Conservation (phyloP, 2,888 invertebrate species). For the Phengaris arion region DNA sequence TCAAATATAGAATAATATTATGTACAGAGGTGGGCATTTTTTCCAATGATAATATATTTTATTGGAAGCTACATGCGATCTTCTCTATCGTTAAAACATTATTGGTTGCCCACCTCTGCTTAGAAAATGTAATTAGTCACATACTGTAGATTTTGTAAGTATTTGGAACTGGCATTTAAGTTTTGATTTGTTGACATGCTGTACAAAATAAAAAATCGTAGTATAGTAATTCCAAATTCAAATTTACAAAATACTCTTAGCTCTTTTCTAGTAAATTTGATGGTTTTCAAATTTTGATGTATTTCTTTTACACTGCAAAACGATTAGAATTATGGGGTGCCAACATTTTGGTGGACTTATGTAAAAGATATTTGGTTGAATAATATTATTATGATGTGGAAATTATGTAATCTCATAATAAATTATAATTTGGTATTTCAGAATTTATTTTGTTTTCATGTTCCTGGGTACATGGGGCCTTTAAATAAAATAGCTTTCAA, state of each 20-base stretch:
- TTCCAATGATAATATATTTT: conserved; percentile 3
- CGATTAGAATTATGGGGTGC: neutral
- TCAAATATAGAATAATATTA: conserved; percentile 15
- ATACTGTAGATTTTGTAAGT: conserved; percentile 44
- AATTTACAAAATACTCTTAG: neutral
- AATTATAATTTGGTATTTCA: conserved; percentile 63
- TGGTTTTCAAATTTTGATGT: no score
- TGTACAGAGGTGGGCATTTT: neutral
- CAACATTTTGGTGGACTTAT: neutral
- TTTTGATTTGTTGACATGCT: conserved; percentile 30
- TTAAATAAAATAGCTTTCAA: neutral
- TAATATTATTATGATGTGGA: conserved; percentile 44
- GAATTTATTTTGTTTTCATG: conserved; percentile 47
- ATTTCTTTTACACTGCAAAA: neutral
- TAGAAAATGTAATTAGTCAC: conserved; percentile 38
- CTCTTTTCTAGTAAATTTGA: neutral
- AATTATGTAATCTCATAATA: conserved; percentile 65
- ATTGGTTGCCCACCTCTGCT: conserved; percentile 29
- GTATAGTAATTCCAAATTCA: neutral
- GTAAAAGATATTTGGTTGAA: conserved; percentile 31
- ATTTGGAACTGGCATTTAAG: conserved; percentile 26
- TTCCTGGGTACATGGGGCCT: no score
- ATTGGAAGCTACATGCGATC: neutral
- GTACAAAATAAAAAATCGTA: neutral
- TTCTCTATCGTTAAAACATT: neutral